Percentiles rank a stretch among this genome's conserved stretches.
Conservation (phyloP, 2,888 invertebrate genomes). For the Macrophya alboannulata region DNA sequence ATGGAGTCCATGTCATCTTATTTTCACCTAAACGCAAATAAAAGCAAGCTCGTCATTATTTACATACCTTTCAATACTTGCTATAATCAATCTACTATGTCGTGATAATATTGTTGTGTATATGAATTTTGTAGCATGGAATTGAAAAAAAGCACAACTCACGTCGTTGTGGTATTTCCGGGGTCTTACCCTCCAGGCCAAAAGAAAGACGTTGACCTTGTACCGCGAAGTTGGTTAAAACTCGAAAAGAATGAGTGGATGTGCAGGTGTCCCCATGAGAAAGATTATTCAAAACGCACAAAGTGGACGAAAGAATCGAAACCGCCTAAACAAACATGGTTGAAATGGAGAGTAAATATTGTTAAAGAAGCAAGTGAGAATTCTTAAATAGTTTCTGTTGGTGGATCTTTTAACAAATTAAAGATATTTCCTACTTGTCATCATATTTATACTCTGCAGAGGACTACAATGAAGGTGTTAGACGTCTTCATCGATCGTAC, state of each 20-base stretch:
- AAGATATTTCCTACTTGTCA: not conserved
- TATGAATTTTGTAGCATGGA: slow-evolving; percentile 34
- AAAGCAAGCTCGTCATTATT: too few relatives aligned
- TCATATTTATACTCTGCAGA: slow-evolving; percentile 19
- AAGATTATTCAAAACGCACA: slow-evolving; percentile 21
- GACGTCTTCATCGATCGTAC: slow-evolving; percentile 20
- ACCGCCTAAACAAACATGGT: not conserved
- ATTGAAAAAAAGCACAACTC: slow-evolving; percentile 8
- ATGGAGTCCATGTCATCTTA: too few relatives aligned
- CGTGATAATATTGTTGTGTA: not conserved
- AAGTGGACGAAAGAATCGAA: not conserved
- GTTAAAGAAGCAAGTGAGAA: slow-evolving; percentile 31
- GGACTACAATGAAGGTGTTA: not conserved
- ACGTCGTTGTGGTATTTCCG: not conserved
- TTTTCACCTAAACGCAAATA: too few relatives aligned
- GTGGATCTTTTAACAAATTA: not conserved
- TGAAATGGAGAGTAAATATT: not conserved
- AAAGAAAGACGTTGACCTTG: slow-evolving; percentile 15
- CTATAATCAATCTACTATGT: not conserved
- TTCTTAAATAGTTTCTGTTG: not conserved
- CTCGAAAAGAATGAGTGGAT: not conserved
- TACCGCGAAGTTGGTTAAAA: slow-evolving; percentile 14
- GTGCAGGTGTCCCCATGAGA: not conserved
- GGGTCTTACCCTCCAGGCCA: not conserved
- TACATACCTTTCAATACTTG: not conserved